Base-by-base conservation (phyloP, 1,140 invertebrate species). In the Carposina sasakii region DNA sequence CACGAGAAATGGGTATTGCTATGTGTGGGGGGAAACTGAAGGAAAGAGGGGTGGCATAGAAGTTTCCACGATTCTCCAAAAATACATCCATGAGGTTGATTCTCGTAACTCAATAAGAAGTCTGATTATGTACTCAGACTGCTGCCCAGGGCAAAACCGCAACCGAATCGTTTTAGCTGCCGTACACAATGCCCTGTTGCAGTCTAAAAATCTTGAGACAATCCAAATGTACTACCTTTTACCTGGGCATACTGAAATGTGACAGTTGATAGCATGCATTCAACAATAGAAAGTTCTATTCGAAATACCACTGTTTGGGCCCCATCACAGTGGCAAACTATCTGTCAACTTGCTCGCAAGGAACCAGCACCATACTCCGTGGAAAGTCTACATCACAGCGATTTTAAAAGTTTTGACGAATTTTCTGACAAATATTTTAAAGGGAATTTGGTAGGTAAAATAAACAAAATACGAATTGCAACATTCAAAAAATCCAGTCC, bases 291-390 rank as follows among this genome's bases (percentile, higher is more conserved):
- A 37, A 22, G 47, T 10, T 30, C 20, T 8, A 37, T 52, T 9
- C 24, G 15, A 57, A 52, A 57, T 49, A 57, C 20, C 17, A 43
- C 24, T 24, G 30, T 57, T 2, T 57, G 45, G 49, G 45, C 55
- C 17, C 50, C 50, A 15, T 53, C 55, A n/a, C 55, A 53, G 30
- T 57, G 55, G 55, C n/a, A 20, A 10, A 57, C 55, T 17, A n/a
- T 57, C 16, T 42, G 2, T 17, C 15, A 48, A 36, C n/a, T 46
- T 31, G 49, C 54, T 19, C 23, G 42, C 39, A 49, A 53, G 34
- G 33, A 52, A n/a, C 46, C 46, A 8, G 31, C 16, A 13, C 54
- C 50, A 13, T 52, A 45, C 41, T 3, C 26, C 21, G 54, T 57
- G 12, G 40, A 57, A 28, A 24, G 17, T 17, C 28, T 57, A n/a